A percentile compares a stretch with the other conserved stretches of the same genome.
Conservation (phyloP, 2,797 vertebrate species). For the Glyptemys insculpta region DNA sequence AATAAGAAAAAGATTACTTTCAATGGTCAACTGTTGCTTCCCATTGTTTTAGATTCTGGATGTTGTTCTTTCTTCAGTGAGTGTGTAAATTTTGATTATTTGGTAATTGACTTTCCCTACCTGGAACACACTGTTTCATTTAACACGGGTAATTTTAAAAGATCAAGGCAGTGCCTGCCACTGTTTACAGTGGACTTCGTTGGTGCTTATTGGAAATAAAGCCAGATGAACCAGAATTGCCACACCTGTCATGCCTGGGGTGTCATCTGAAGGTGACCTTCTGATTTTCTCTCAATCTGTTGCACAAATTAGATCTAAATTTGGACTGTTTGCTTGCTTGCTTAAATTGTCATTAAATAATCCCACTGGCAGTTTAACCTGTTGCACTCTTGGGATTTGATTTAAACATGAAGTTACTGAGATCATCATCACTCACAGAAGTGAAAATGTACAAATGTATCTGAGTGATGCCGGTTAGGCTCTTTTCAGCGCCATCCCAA, state of each 20-base stretch:
- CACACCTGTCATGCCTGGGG: conserved; percentile 3
- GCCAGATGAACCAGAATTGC: conserved; percentile 37
- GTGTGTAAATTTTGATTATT: background rate
- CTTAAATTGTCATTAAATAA: conserved; percentile 39
- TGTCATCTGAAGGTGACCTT: background rate
- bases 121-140: conserved; percentile 12
- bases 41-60: background rate
- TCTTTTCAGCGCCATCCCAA: background rate
- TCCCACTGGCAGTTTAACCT: background rate
- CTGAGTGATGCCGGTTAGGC: conserved; percentile 14
- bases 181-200: background rate
- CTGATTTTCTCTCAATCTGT: conserved; percentile 36
- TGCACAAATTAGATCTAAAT: conserved; percentile 15
- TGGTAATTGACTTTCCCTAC: background rate
- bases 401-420: conserved; percentile 47
- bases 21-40: background rate
- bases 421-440: background rate
- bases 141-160: background rate
- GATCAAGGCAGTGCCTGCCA: background rate
- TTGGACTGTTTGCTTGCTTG: conserved; percentile 16
- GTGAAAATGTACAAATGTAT: background rate
- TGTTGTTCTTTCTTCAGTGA: background rate
- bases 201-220: conserved; percentile 38
- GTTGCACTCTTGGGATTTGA: conserved; percentile 25
- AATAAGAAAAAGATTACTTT: background rate